Conservation (phyloP, 2,113 vertebrate species). For the Tragelaphus scriptus region DNA sequence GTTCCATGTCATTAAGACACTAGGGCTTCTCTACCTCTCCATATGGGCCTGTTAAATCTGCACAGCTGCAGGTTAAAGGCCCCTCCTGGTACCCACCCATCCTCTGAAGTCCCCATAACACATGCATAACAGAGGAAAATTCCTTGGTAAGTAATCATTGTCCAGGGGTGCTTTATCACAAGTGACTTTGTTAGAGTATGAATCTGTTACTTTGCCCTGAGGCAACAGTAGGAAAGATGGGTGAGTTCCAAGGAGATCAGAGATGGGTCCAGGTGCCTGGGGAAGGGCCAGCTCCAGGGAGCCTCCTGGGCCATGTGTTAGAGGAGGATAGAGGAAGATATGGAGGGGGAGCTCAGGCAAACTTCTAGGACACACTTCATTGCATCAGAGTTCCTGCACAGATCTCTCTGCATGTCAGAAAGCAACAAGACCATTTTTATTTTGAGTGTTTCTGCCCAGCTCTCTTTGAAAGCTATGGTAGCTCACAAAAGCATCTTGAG, state of each 20-base stretch:
- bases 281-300: background rate
- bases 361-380: fast-evolving
- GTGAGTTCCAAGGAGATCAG: background rate
- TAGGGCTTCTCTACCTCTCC: background rate
- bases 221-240: no score
- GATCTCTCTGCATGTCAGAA: background rate
- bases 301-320: background rate
- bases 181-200: fast-evolving
- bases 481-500: background rate
- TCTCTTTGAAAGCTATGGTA: background rate
- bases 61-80: background rate
- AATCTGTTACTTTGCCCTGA: background rate
- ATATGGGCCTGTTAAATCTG: fast-evolving
- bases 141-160: no score
- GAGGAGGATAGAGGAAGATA: background rate
- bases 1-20: background rate
- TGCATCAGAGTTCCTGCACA: fast-evolving
- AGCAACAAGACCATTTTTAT: background rate
- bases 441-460: background rate
- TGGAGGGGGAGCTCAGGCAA: no score
- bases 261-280: background rate
- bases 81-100: background rate
- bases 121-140: background rate
- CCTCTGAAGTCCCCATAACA: no score
- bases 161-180: background rate